Conservation (phyloP, 2,113 vertebrate genomes). For the Recurvirostra avosetta region DNA sequence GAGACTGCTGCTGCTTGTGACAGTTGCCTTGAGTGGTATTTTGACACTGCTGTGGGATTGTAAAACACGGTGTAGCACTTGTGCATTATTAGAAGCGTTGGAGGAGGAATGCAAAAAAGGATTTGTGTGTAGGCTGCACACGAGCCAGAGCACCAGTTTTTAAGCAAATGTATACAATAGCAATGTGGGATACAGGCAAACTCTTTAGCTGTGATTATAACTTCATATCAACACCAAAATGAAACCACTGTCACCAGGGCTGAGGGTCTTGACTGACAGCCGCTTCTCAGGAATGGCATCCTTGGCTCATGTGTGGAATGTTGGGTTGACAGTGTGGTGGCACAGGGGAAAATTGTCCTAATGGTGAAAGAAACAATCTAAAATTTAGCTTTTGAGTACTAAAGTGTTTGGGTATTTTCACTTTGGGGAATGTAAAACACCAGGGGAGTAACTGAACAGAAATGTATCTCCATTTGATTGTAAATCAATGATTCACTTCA, state of each 20-base stretch:
- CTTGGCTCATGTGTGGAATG: neutral
- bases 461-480: neutral
- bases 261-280: neutral
- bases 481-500: neutral
- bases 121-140: neutral
- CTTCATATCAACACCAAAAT: neutral
- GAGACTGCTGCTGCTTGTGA: neutral
- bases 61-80: rapidly evolving
- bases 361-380: neutral
- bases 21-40: neutral
- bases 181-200: neutral
- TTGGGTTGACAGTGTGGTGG: neutral
- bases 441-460: neutral
- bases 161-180: neutral
- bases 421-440: neutral
- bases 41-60: neutral
- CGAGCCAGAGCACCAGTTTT: rapidly evolving
- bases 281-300: neutral
- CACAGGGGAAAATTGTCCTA: neutral
- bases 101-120: neutral
- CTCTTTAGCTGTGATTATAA: neutral
- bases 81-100: rapidly evolving
- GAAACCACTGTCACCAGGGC: neutral
- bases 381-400: neutral
- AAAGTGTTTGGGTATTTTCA: neutral